Conservation (phyloP, 1,140 invertebrate genomes). For the Eciton burchellii region DNA sequence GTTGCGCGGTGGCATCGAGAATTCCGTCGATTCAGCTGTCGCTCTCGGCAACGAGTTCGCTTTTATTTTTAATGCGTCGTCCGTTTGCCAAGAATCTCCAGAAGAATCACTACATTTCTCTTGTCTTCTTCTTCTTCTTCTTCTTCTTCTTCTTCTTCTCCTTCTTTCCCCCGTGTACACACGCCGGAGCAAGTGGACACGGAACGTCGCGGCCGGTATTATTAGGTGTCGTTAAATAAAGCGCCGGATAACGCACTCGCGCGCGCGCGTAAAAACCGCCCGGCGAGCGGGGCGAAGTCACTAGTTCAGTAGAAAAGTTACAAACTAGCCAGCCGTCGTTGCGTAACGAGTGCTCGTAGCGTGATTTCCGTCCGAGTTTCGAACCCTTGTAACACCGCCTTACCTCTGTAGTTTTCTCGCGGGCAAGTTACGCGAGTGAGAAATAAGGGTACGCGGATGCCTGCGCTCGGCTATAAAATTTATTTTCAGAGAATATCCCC, state of each 20-base stretch:
- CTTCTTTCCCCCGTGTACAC: background rate
- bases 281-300: constrained; percentile 32
- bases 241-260: background rate
- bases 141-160: background rate
- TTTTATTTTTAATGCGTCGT: constrained; percentile 62
- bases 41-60: constrained; percentile 15
- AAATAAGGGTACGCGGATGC: constrained; percentile 29
- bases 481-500: constrained; percentile 40
- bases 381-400: constrained; percentile 32
- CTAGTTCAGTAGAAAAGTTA: constrained; percentile 67
- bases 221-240: constrained; percentile 17
- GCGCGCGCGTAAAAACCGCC: constrained; percentile 31
- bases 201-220: background rate
- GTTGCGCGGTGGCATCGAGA: constrained; percentile 58
- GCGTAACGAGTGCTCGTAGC: constrained; percentile 56
- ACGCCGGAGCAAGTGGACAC: background rate
- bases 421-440: constrained; percentile 27
- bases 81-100: constrained; percentile 53
- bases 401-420: constrained; percentile 11
- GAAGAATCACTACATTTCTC: constrained; percentile 35
- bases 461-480: constrained; percentile 29
- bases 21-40: constrained; percentile 65
- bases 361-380: constrained; percentile 47
- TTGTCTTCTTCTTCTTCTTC: no score
- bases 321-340: constrained; percentile 64